These are phyloP conservation scores for Ophiodon elongatus DNA, from an alignment of 2,113 vertebrate species.

Conservation along the genomic window DNA sequence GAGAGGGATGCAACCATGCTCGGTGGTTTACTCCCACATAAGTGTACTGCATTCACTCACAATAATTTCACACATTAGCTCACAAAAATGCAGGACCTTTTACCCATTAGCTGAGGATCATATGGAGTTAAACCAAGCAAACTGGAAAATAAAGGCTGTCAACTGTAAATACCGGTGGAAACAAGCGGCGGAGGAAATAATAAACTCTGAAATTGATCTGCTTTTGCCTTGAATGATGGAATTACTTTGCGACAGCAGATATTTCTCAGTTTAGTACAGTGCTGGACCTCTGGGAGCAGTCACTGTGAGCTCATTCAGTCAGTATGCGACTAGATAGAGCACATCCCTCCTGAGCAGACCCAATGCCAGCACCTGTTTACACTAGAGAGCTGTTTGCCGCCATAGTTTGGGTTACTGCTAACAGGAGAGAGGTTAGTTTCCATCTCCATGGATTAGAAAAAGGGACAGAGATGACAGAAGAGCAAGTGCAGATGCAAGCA, in stretches of 20 bases:
- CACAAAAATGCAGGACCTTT: neutral
- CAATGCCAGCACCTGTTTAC: slow-evolving; percentile 63
- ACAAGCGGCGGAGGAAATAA: neutral
- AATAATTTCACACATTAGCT: slow-evolving; percentile 8
- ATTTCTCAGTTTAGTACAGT: slow-evolving; percentile 12
- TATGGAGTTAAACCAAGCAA: slow-evolving; percentile 17
- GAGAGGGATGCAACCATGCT: slow-evolving; percentile 16
- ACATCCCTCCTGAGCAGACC: slow-evolving; percentile 12
- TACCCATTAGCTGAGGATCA: neutral
- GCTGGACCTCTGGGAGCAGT: slow-evolving; percentile 7
- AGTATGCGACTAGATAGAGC: slow-evolving; percentile 38
- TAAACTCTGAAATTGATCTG: slow-evolving; percentile 9
- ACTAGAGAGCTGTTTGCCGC: slow-evolving; percentile 50
- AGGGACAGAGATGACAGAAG: slow-evolving; percentile 13
- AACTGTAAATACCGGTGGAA: slow-evolving; percentile 20
- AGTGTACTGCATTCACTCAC: slow-evolving; percentile 7
- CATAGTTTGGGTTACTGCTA: slow-evolving; percentile 45
- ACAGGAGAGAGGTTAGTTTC: slow-evolving; percentile 43
- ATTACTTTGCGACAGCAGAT: slow-evolving; percentile 8
- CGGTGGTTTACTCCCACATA: slow-evolving; percentile 29
- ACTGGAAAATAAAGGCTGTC: slow-evolving; percentile 10
- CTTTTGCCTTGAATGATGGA: slow-evolving; percentile 13
- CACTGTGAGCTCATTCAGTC: slow-evolving; percentile 47
- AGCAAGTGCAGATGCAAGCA: slow-evolving; percentile 19
- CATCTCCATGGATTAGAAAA: slow-evolving; percentile 22